A percentile compares a stretch with the other conserved stretches of the same genome.
These are phyloP conservation scores for Axea sp. DNA, from an alignment of 2,888 invertebrate species.

Conservation along the genomic window DNA sequence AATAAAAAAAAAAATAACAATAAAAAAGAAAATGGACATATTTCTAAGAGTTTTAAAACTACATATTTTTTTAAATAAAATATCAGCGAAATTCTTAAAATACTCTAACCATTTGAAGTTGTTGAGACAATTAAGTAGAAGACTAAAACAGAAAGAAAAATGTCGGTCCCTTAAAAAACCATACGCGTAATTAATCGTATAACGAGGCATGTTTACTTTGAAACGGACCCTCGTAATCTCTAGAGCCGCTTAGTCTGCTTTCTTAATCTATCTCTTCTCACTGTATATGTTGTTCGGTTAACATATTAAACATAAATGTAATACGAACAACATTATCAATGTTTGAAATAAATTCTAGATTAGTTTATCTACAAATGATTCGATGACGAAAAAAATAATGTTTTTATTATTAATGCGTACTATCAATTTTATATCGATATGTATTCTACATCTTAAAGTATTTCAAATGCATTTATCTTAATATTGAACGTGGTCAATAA, in stretches of 20 bases:
- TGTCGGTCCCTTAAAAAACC: slow-evolving; percentile 37
- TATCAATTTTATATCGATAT: too few species aligned
- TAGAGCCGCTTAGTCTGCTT: slow-evolving; percentile 65
- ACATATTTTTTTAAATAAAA: too few species aligned
- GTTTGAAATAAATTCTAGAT: slow-evolving; percentile 9
- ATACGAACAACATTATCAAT: slow-evolving; percentile 26
- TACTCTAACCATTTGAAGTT: neutral
- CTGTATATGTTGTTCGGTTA: slow-evolving; percentile 62
- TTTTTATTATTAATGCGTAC: too few species aligned
- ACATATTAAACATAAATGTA: slow-evolving; percentile 24
- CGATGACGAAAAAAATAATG: neutral
- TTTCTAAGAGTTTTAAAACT: too few species aligned
- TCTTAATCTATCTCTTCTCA: slow-evolving; percentile 68
- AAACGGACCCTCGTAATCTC: slow-evolving; percentile 67
- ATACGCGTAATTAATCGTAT: slow-evolving; percentile 68
- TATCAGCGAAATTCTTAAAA: too few species aligned
- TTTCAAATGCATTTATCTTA: too few species aligned
- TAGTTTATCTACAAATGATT: neutral
- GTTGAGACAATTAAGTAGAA: neutral
- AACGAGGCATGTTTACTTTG: slow-evolving; percentile 69
- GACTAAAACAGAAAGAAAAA: slow-evolving; percentile 1
- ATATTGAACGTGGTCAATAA: too few species aligned
- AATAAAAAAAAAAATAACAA: too few species aligned
- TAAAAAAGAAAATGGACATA: too few species aligned
- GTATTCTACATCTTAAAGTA: too few species aligned